Percentiles rank a stretch among this genome's conserved stretches.
Evolutionary conservation across 1,140 invertebrate species (phyloP).

Genomic region (Caenorhabditis elegans): DNA sequence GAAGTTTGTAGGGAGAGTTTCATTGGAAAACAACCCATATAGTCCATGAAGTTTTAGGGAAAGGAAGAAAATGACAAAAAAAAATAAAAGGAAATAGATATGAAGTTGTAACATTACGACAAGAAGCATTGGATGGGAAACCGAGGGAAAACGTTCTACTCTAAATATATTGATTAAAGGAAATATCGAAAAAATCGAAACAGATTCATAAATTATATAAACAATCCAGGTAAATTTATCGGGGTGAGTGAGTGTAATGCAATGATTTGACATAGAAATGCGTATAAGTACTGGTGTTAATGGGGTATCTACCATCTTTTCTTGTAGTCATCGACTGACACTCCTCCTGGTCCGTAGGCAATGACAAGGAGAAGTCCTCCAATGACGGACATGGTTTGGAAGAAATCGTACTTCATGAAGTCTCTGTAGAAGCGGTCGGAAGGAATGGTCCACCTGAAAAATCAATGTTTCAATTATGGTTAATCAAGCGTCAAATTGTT

Average conservation of each 20-base stretch:
- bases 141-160: neutral
- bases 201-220: neutral
- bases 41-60: conserved; percentile 11
- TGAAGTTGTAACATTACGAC: conserved; percentile 3
- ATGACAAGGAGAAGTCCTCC: conserved; percentile 97
- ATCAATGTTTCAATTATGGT: neutral
- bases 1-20: neutral
- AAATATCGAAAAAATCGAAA: neutral
- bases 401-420: conserved; percentile 99
- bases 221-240: neutral
- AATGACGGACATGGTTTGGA: conserved; percentile 92
- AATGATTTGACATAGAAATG: neutral
- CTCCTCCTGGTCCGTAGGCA: conserved; percentile 92
- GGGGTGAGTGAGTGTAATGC: conserved; percentile 4
- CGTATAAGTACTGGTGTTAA: neutral
- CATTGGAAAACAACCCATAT: conserved; percentile 13
- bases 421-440: conserved; percentile 90
- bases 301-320: conserved; percentile 81
- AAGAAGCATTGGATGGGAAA: conserved; percentile 23
- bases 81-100: conserved; percentile 12
- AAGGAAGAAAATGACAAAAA: neutral
- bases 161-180: neutral
- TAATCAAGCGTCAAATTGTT: neutral
- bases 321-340: conserved; percentile 99
- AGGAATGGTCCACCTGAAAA: conserved; percentile 80